Base-by-base conservation (phyloP, 2,113 vertebrate species). In the Panthera leo region DNA sequence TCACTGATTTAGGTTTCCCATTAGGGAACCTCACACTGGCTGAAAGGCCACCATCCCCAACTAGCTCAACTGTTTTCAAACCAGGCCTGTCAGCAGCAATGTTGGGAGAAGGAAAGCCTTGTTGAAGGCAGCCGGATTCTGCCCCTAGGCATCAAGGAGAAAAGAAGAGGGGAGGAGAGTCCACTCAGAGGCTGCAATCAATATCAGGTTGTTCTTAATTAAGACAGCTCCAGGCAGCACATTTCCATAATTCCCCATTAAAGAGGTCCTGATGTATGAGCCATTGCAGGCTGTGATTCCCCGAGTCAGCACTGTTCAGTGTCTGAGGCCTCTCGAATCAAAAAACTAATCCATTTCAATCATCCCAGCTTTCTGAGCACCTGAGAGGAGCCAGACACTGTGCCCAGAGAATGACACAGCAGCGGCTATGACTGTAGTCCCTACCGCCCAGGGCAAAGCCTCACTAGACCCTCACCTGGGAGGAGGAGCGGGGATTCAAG, bases 231-330 rank as follows among this genome's bases (percentile, higher is more conserved):
- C 83, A 83, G 58, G 85, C 86, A 93, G 85, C 18, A 7, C 10
- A 94, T 97, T 97, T 93, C 84, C 93, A 75, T 89, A 97, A 93
- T 91, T 91, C 48, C 34, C 51, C 53, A 68, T 89, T 94, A 95
- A 88, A 96, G 91, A 93, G 85, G 63, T 55, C 85, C 42, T 96
- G 92, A 91, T 75, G 31, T 19, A 42, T 85, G 93, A 95, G 36
- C 91, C 83, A 89, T 31, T 14, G 34, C 0, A 0, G 85, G 71
- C n/a, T 13, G 8, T 23, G 45, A 67, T 83, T 78, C 48, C 39
- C 58, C 0, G 0, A 82, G 85, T 96, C 91, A 95, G 89, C 76
- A 39, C 51, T 95, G 73, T 58, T 94, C 87, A 48, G 68, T 89
- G 73, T 91, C 61, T 31, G 82, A 95, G 90, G 34, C 45, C 85